A percentile compares a stretch with the other conserved stretches of the same genome.
These are phyloP conservation scores for Orthonevra nobilis DNA, from an alignment of 2,888 invertebrate species.

Conservation along the genomic window DNA sequence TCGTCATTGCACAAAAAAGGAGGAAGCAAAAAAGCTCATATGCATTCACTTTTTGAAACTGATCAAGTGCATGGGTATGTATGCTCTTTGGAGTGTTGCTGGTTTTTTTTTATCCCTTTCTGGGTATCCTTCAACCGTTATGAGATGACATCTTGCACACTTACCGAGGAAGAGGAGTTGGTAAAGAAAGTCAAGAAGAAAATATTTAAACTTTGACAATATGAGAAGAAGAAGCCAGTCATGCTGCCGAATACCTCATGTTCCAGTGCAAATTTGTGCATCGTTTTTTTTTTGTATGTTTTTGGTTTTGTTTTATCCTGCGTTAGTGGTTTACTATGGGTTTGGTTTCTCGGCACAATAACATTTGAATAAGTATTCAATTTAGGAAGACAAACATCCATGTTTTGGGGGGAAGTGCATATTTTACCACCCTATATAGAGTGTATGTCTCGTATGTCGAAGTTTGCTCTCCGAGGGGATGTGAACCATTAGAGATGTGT, in stretches of 20 bases:
- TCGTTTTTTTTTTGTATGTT: too few species aligned
- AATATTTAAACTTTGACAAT: slow-evolving; percentile 50
- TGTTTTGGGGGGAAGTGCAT: too few species aligned
- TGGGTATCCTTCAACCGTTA: slow-evolving; percentile 2
- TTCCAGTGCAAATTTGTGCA: slow-evolving; percentile 23
- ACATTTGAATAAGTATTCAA: slow-evolving; percentile 63
- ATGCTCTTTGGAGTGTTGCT: not conserved
- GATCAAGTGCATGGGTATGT: slow-evolving; percentile 37
- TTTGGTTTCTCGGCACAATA: slow-evolving; percentile 28
- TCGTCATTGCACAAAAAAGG: not conserved
- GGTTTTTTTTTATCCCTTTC: not conserved
- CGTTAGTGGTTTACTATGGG: not conserved
- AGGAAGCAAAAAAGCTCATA: slow-evolving; percentile 16
- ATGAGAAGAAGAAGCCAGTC: too few species aligned
- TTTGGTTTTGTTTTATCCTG: not conserved
- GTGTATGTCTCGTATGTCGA: too few species aligned
- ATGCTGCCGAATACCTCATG: slow-evolving; percentile 23
- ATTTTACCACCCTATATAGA: too few species aligned
- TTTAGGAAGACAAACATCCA: slow-evolving; percentile 42
- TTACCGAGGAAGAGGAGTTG: not conserved
- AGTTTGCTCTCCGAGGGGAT: too few species aligned
- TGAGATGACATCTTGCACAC: slow-evolving; percentile 46
- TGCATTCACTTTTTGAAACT: slow-evolving; percentile 26
- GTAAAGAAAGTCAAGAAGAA: slow-evolving; percentile 6
- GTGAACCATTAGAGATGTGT: slow-evolving; percentile 9